Evolutionary conservation across 1,140 invertebrate genomes (phyloP).

Genomic region (Globodera rostochiensis): DNA sequence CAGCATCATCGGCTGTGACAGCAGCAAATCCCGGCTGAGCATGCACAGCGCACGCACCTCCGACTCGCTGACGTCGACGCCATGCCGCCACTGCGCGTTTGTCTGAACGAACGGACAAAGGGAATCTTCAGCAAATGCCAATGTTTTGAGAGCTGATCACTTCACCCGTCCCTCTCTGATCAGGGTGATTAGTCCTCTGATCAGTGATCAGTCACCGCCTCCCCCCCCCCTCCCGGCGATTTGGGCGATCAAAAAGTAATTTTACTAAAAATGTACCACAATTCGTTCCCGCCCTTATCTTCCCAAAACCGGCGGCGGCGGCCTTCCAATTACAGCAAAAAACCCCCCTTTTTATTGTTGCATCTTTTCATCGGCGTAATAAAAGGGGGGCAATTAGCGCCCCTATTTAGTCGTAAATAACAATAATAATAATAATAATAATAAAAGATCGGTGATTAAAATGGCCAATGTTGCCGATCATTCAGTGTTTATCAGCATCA

Average conservation of each 20-base stretch:
- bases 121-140: background rate
- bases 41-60: constrained; percentile 67
- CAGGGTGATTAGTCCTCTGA: background rate
- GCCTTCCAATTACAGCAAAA: background rate
- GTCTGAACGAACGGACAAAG: background rate
- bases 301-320: background rate
- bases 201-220: no score
- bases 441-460: background rate
- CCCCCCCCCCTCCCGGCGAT: no score
- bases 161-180: background rate
- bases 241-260: no score
- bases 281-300: background rate
- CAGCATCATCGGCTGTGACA: constrained; percentile 72
- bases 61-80: constrained; percentile 58
- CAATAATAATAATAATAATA: background rate
- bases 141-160: background rate
- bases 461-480: no score
- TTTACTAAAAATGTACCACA: background rate
- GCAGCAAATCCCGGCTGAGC: constrained; percentile 69
- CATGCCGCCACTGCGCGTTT: constrained; percentile 25
- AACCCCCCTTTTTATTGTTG: background rate
- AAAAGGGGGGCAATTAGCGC: background rate
- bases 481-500: no score
- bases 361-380: background rate
- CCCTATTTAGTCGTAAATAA: background rate